Evolutionary conservation across 2,888 invertebrate species (phyloP).

Genomic region (Dicycla oo): DNA sequence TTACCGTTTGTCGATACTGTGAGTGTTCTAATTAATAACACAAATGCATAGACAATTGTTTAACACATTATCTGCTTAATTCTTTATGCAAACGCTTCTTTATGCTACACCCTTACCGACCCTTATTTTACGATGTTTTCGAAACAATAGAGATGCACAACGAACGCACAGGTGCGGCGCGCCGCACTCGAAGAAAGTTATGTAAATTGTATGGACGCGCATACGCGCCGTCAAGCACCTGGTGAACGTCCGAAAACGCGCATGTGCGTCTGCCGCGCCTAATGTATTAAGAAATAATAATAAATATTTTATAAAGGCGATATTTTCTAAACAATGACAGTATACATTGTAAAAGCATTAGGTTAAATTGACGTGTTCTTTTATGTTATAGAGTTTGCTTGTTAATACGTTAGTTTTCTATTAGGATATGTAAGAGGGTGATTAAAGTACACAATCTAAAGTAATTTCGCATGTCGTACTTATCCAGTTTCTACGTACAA

Average conservation of each 20-base stretch:
- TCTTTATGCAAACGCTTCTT: too few relatives aligned
- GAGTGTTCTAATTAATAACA: constrained; percentile 6
- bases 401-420: not conserved
- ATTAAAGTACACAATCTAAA: not conserved
- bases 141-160: too few relatives aligned
- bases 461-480: not conserved
- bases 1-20: not conserved
- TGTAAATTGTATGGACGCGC: too few relatives aligned
- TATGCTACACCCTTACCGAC: too few relatives aligned
- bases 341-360: not conserved
- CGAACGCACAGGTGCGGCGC: too few relatives aligned
- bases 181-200: too few relatives aligned
- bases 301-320: not conserved
- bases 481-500: not conserved
- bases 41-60: not conserved
- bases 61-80: too few relatives aligned
- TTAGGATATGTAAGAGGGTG: not conserved
- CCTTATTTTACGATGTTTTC: too few relatives aligned
- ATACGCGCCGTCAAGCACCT: too few relatives aligned
- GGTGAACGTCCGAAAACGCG: too few relatives aligned
- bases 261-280: too few relatives aligned
- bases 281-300: not conserved
- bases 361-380: not conserved
- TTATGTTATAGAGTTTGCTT: not conserved
- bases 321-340: not conserved